Evolutionary conservation across 1,140 invertebrate species (phyloP).

Genomic region (Drosophila grimshawi): DNA sequence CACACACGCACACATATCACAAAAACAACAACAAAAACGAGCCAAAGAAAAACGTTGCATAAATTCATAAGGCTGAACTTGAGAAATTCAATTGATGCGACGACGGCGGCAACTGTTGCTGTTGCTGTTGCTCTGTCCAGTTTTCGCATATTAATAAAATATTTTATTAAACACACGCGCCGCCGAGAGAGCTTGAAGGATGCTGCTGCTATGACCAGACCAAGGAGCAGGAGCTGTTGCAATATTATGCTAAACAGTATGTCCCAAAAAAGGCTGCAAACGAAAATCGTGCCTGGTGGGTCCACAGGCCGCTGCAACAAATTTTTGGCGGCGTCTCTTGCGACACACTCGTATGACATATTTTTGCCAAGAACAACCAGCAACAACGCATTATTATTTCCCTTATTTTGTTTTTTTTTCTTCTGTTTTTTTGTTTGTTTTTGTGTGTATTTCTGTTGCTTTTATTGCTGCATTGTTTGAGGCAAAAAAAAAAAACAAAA

Average conservation of each 20-base stretch:
- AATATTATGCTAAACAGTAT: slow-evolving; percentile 83
- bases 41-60: slow-evolving; percentile 70
- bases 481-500: not conserved
- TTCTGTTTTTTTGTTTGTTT: slow-evolving; percentile 30
- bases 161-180: slow-evolving; percentile 84
- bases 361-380: slow-evolving; percentile 53
- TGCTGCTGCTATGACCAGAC: slow-evolving; percentile 22
- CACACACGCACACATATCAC: no score
- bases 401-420: slow-evolving; percentile 15
- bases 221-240: slow-evolving; percentile 26
- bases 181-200: slow-evolving; percentile 56
- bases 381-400: slow-evolving; percentile 45
- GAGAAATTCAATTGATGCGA: slow-evolving; percentile 82
- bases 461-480: slow-evolving; percentile 59
- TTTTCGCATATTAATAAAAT: slow-evolving; percentile 83
- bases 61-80: slow-evolving; percentile 80
- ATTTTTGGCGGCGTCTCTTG: slow-evolving; percentile 84
- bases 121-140: slow-evolving; percentile 52
- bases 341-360: slow-evolving; percentile 80
- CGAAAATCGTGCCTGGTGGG: slow-evolving; percentile 72
- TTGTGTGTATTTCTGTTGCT: not conserved
- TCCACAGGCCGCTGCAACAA: slow-evolving; percentile 63
- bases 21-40: slow-evolving; percentile 16
- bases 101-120: slow-evolving; percentile 34
- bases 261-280: slow-evolving; percentile 76